Conservation (phyloP, 2,888 invertebrate species). For the Tachina fera region DNA sequence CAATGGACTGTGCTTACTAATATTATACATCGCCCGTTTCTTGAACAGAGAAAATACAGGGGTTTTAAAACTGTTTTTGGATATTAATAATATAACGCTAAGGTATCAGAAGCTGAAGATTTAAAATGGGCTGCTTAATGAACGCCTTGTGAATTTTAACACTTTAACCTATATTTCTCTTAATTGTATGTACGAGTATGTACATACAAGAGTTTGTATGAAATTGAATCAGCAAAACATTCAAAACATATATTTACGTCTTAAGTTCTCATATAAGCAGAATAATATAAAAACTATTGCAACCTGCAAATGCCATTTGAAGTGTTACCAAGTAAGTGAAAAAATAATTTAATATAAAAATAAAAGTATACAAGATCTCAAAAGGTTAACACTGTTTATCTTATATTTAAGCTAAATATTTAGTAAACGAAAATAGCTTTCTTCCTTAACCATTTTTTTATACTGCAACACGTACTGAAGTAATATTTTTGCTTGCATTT, state of each 20-base stretch:
- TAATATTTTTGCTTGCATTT: not conserved
- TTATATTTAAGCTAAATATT: not conserved
- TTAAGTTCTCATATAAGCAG: constrained; percentile 13
- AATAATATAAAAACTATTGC: not conserved
- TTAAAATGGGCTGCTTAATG: no score
- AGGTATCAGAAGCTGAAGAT: no score
- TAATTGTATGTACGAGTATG: no score
- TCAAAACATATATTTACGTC: constrained; percentile 48
- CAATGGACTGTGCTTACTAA: no score
- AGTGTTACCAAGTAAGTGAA: not conserved
- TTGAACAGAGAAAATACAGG: no score
- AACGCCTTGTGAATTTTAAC: no score
- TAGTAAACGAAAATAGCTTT: not conserved
- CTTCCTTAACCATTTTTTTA: not conserved
- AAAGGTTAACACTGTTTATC: no score
- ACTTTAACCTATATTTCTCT: no score
- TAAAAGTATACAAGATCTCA: no score
- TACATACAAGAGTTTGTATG: not conserved
- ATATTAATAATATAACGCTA: no score
- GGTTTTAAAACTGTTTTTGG: no score
- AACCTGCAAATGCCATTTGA: not conserved
- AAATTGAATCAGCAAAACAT: constrained; percentile 57
- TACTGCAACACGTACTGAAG: constrained; percentile 1
- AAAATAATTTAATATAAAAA: not conserved
- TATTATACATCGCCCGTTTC: no score